Conservation (phyloP, 1,140 invertebrate species). For the Aphis craccivora region DNA sequence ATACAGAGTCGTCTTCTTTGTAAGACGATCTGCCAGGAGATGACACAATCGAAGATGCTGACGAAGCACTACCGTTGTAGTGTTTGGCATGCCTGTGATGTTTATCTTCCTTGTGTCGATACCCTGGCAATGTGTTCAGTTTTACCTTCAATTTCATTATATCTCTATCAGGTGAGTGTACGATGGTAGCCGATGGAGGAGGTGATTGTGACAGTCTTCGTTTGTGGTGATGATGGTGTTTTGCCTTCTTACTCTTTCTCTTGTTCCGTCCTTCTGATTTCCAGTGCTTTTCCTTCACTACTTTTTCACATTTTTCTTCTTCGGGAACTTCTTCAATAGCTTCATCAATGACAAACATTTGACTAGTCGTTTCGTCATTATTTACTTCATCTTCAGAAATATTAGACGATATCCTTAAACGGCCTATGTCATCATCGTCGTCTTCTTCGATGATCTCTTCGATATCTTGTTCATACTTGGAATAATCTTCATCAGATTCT, state of each 20-base stretch:
- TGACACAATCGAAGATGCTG: background rate
- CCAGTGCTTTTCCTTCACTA: conserved; percentile 48
- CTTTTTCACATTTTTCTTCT: conserved; percentile 60
- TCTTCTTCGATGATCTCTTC: conserved; percentile 59
- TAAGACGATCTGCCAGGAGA: conserved; percentile 25
- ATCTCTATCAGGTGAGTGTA: conserved; percentile 61
- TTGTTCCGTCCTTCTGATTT: conserved; percentile 44
- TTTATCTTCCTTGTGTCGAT: conserved; percentile 50
- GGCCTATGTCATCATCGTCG: conserved; percentile 56
- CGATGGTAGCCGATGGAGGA: conserved; percentile 61
- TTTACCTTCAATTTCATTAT: conserved; percentile 63
- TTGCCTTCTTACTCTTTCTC: conserved; percentile 62
- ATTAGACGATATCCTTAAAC: conserved; percentile 57
- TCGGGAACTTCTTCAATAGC: conserved; percentile 44
- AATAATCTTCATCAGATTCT: conserved; percentile 59
- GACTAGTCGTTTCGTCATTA: conserved; percentile 58
- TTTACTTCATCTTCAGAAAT: conserved; percentile 58
- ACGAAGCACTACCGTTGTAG: conserved; percentile 16
- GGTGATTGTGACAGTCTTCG: conserved; percentile 58
- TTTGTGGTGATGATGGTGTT: conserved; percentile 61
- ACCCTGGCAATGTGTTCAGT: conserved; percentile 60
- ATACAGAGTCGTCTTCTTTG: conserved; percentile 32
- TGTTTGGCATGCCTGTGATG: conserved; percentile 46
- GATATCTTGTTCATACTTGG: conserved; percentile 59
- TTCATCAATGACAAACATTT: conserved; percentile 58